A percentile compares a stretch with the other conserved stretches of the same genome.
These are phyloP conservation scores for Oreortyx pictus DNA, from an alignment of 2,797 vertebrate genomes.

Conservation along the genomic window DNA sequence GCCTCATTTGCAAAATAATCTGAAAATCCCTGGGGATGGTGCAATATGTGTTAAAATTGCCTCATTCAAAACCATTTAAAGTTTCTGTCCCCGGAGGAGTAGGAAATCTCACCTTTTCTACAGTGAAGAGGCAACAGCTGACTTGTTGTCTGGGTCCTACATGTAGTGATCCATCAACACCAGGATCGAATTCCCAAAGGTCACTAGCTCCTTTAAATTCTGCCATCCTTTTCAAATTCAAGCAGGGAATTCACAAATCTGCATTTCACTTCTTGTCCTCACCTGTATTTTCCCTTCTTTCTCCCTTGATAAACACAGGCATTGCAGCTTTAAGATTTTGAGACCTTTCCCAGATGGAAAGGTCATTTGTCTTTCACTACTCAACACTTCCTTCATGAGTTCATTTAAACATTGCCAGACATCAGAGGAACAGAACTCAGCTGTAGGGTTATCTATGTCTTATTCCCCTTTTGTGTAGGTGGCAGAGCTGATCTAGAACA, in stretches of 20 bases:
- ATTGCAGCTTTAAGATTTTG: conserved; percentile 65
- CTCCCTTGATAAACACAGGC: conserved; percentile 36
- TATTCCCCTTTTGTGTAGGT: conserved; percentile 71
- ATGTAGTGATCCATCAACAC: conserved; percentile 50
- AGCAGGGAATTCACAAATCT: background rate
- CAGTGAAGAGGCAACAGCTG: background rate
- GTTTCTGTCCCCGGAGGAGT: background rate
- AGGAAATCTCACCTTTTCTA: background rate
- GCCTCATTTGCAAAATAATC: conserved; percentile 8
- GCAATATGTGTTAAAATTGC: conserved; percentile 9
- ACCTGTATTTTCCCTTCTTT: conserved; percentile 48
- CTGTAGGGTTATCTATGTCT: conserved; percentile 72
- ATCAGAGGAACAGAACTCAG: conserved; percentile 73
- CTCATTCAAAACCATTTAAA: background rate
- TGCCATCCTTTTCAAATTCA: conserved; percentile 10
- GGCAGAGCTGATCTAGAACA: conserved; percentile 69
- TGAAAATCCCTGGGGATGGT: background rate
- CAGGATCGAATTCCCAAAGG: conserved; percentile 50
- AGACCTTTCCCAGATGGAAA: conserved; percentile 78
- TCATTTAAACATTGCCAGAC: conserved; percentile 78
- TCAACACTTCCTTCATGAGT: conserved; percentile 78
- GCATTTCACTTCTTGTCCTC: conserved; percentile 50
- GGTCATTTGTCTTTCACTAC: conserved; percentile 77
- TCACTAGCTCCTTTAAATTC: conserved; percentile 25
- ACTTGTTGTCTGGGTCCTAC: conserved; percentile 7